Conservation (phyloP, 2,888 invertebrate genomes). For the Eupithecia exiguata region DNA sequence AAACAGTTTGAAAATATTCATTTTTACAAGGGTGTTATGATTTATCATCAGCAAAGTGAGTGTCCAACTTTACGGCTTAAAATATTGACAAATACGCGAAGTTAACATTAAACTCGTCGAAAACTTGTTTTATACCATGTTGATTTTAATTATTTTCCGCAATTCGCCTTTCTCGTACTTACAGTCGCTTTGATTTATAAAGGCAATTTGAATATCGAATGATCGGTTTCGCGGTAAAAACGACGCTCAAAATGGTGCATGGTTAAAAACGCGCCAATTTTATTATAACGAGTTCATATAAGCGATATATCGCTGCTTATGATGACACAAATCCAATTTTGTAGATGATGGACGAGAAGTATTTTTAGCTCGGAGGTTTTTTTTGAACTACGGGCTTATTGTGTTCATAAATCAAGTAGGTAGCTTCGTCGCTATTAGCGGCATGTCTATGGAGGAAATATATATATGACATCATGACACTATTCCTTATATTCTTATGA, state of each 20-base stretch:
- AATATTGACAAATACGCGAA: constrained; percentile 63
- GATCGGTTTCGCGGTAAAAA: constrained; percentile 40
- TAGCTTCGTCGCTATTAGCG: constrained; percentile 6
- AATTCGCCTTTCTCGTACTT: constrained; percentile 29
- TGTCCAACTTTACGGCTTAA: constrained; percentile 58
- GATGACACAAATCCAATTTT: constrained; percentile 64
- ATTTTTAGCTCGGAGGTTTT: constrained; percentile 47
- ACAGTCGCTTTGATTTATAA: constrained; percentile 41
- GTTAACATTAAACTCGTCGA: constrained; percentile 57
- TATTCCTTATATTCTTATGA: neutral
- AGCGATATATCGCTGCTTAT: constrained; percentile 51
- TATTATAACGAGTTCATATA: constrained; percentile 31
- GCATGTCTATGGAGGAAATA: neutral
- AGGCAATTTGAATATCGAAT: constrained; percentile 45
- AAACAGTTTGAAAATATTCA: constrained; percentile 45
- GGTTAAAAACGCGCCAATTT: constrained; percentile 34
- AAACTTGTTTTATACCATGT: constrained; percentile 52
- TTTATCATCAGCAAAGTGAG: constrained; percentile 54
- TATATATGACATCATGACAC: neutral
- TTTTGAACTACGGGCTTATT: constrained; percentile 26
- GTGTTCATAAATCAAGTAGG: constrained; percentile 37
- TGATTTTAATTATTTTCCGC: constrained; percentile 32
- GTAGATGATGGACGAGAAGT: constrained; percentile 50
- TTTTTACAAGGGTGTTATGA: constrained; percentile 49
- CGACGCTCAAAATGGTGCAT: constrained; percentile 39